phyloP scores from a whole-genome alignment of 2,888 invertebrate species.

The Leptinotarsa tumamoca region DNA sequence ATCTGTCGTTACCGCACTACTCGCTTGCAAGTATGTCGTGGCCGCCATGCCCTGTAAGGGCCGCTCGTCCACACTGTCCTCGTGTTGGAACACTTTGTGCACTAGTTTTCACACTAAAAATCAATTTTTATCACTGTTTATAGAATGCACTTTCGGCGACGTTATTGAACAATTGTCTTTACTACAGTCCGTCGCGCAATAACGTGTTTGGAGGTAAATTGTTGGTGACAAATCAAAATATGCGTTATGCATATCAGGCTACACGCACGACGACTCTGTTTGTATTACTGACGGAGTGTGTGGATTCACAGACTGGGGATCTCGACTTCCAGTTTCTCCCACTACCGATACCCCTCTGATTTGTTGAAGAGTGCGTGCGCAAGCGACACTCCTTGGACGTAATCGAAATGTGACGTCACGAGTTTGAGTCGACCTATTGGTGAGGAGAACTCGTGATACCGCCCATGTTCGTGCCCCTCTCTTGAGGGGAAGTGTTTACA shows the following conservation, averaged over 20 bases:
- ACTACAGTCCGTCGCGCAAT: slow-evolving; percentile 43
- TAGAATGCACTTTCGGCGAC: slow-evolving; percentile 36
- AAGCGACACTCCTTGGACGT: slow-evolving; percentile 63
- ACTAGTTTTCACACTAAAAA: slow-evolving; percentile 31
- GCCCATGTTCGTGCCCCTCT: slow-evolving; percentile 58
- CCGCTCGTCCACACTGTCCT: slow-evolving; percentile 69
- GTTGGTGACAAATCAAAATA: slow-evolving; percentile 39
- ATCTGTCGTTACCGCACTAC: slow-evolving; percentile 78
- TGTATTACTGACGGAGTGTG: slow-evolving; percentile 72
- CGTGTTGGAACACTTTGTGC: slow-evolving; percentile 62
- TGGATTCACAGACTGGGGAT: slow-evolving; percentile 54
- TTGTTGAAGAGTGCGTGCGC: slow-evolving; percentile 62
- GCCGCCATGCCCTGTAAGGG: slow-evolving; percentile 87
- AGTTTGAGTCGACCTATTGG: slow-evolving; percentile 56
- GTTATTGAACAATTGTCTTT: slow-evolving; percentile 36
- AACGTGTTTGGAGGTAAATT: slow-evolving; percentile 36
- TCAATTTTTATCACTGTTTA: slow-evolving; percentile 14
- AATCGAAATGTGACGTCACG: slow-evolving; percentile 61
- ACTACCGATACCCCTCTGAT: slow-evolving; percentile 58
- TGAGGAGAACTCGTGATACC: slow-evolving; percentile 53
- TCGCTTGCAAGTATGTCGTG: slow-evolving; percentile 91
- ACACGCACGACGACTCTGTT: slow-evolving; percentile 70
- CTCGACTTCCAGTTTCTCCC: slow-evolving; percentile 51
- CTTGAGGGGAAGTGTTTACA: slow-evolving; percentile 67
- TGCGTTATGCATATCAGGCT: slow-evolving; percentile 71